phyloP scores from a whole-genome alignment of 2,113 vertebrate species.

The Engystomops pustulosus region DNA sequence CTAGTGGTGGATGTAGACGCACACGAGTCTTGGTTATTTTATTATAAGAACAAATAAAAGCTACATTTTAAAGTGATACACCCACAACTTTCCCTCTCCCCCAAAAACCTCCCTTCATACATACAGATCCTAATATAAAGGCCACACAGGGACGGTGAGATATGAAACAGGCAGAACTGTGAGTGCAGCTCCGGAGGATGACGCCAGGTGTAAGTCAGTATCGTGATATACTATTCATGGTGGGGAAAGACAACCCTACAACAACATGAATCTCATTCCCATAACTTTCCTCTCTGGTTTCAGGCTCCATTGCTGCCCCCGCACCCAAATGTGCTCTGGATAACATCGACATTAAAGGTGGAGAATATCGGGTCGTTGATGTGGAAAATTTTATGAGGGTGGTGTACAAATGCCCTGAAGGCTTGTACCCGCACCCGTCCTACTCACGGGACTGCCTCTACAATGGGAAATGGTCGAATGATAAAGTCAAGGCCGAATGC shows the following conservation, averaged over 20 bases:
- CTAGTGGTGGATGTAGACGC: too few relatives aligned
- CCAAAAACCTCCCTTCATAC: too few relatives aligned
- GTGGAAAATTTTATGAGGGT: slow-evolving; percentile 28
- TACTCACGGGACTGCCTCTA: slow-evolving; percentile 58
- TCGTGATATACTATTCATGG: too few relatives aligned
- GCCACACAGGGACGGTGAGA: too few relatives aligned
- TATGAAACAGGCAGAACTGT: too few relatives aligned
- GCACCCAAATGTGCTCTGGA: slow-evolving; percentile 47
- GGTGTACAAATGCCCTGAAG: slow-evolving; percentile 67
- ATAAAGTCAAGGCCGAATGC: slow-evolving; percentile 33
- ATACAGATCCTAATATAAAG: too few relatives aligned
- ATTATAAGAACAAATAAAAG: too few relatives aligned
- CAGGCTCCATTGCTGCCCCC: slow-evolving; percentile 18
- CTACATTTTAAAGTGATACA: too few relatives aligned
- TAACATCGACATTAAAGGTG: slow-evolving; percentile 63
- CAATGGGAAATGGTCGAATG: slow-evolving; percentile 59
- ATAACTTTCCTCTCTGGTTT: neutral
- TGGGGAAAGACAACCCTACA: neutral
- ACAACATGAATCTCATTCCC: neutral
- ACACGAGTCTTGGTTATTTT: too few relatives aligned
- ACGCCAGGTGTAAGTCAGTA: too few relatives aligned
- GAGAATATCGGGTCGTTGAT: slow-evolving; percentile 60
- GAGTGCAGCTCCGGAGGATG: too few relatives aligned
- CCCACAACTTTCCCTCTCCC: too few relatives aligned
- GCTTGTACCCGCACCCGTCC: slow-evolving; percentile 66